phyloP scores from a whole-genome alignment of 2,888 invertebrate genomes.

The Campoletis raptor region DNA sequence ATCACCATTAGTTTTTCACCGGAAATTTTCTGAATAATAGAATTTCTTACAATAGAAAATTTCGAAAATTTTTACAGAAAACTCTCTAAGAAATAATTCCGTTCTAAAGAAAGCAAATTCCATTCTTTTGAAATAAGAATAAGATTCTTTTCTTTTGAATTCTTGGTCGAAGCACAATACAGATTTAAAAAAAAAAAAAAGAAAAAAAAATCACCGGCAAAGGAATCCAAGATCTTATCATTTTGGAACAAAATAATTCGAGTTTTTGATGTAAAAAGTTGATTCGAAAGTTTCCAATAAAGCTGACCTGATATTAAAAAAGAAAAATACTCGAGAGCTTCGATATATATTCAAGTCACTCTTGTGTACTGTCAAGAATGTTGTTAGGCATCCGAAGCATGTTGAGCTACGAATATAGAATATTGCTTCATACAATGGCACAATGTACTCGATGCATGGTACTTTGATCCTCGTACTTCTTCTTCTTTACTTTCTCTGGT shows the following conservation, averaged over 20 bases:
- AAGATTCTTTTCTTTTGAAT: not conserved
- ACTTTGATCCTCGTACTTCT: slow-evolving; percentile 33
- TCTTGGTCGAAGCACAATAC: not conserved
- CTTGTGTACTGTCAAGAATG: slow-evolving; percentile 29
- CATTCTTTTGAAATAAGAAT: too few relatives aligned
- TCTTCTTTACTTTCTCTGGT: slow-evolving; percentile 20
- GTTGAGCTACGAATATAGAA: slow-evolving; percentile 25
- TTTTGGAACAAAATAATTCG: not conserved
- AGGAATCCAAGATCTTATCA: not conserved
- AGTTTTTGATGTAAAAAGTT: not conserved
- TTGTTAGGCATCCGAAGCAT: slow-evolving; percentile 35
- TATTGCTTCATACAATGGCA: slow-evolving; percentile 39
- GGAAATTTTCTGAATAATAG: not conserved
- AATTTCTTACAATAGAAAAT: not conserved
- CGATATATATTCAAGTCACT: slow-evolving; percentile 45
- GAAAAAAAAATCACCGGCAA: not conserved
- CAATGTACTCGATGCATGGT: slow-evolving; percentile 30
- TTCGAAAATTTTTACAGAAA: not conserved
- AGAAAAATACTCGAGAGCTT: not conserved
- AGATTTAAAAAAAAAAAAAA: not conserved
- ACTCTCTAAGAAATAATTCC: too few relatives aligned
- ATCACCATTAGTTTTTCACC: too few relatives aligned
- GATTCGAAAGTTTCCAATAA: not conserved
- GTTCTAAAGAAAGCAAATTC: too few relatives aligned
- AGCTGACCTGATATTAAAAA: not conserved